Base-by-base conservation (phyloP, 2,797 vertebrate genomes). In the Gymnoscopelus braueri region DNA sequence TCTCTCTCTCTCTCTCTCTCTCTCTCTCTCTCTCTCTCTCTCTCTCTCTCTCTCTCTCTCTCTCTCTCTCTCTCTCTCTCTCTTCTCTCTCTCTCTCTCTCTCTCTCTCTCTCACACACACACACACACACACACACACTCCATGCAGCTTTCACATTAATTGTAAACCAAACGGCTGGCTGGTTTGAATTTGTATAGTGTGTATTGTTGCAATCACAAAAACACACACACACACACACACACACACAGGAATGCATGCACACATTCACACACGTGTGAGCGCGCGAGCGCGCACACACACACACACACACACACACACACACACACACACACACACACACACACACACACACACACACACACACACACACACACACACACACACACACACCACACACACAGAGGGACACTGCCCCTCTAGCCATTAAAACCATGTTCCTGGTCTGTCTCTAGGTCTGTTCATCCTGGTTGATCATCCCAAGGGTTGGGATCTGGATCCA, bases 141-240 rank as follows among this genome's bases (percentile, higher is more conserved):
- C 47, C 35, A 39, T 39, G 35, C 35, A 44, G 39, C 39, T 44
- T 44, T 44, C 39, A 44, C 39, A 44, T 44, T 44, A 44, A 44
- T 44, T 44, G 39, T 44, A 9, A 44, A 44, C 39, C 39, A 44
- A 44, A 44, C 39, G 39, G 39, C 39, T 44, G 39, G 39, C 39
- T 44, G 39, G 39, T 44, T 44, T 44, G 39, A 44, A 44, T 44
- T 44, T 8, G 39, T 44, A 44, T 44, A 44, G 39, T 44, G 39
- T 44, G 39, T 7, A 44, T 44, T 44, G 39, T 44, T 44, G 39
- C 39, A 44, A 9, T 44, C 24, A 53, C 56, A 65, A 57, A 69
- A 51, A 60, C 24, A 74, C 35, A 69, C 19, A 64, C 5, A 48
- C 3, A 66, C 12, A 32, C 15, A 61, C 19, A 9, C 19, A 62